Evolutionary conservation across 1,140 invertebrate species (phyloP), one percentile per base, ranked within the genome.

Genomic region (Frieseomelitta varia): DNA sequence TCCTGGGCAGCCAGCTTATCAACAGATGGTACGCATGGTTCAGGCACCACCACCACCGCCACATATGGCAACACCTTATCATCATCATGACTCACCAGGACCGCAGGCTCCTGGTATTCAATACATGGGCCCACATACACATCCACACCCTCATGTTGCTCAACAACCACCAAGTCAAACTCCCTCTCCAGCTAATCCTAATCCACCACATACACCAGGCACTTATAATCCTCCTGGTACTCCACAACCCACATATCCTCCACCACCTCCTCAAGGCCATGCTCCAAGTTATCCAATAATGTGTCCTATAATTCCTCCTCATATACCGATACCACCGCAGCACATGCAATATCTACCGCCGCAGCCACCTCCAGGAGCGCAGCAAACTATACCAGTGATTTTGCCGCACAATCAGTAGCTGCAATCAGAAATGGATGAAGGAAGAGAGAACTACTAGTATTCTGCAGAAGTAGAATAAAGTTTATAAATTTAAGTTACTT

Each of bases 111-210:
- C 95, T 90, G 94, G 92, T 30, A 93, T 96, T 76, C 96, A 96
- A 90, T 97, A 96, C 87, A 95, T 97, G 93, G 93, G 94, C 79
- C 96, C 95, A n/a, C 95, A 95, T 75, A 92, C 93, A 8, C 95
- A 95, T 87, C 94, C 94, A 21, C 94, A 95, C 86, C 91, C 91
- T 63, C 94, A 95, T 47, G 93, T 94, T 75, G 89, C 92, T 27
- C 95, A 95, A 71, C 96, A 96, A 61, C 96, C 95, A 79, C 96
- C 95, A 51, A 96, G 95, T 86, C 96, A 96, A 85, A 95, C 96
- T 14, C 96, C 96, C 4, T 96, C 96, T 34, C 96, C 96, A 6
- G 96, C 96, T 2, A 96, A 96, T 93, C 95, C 95, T 51, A 96
- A 96, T 93, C 96, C 93, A 79, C 94, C 93, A 14, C 95, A 95